Percentiles rank a stretch among this genome's conserved stretches.
Conservation (phyloP, 23 tunicate genomes). For the Styela clava region DNA sequence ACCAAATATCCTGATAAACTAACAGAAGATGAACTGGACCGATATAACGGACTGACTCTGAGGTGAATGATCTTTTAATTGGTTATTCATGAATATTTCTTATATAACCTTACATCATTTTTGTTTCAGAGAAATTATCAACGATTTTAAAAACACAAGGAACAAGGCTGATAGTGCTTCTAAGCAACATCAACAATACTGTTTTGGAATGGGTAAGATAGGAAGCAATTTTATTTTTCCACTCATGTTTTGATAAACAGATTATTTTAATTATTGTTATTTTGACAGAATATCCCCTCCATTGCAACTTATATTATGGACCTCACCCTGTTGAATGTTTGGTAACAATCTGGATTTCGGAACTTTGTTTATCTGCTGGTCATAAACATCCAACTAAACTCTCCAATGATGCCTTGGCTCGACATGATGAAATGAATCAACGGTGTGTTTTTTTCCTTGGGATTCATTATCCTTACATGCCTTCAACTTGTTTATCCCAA, state of each 20-base stretch:
- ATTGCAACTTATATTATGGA: constrained; percentile 19
- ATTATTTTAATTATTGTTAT: not conserved
- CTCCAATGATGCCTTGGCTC: not conserved
- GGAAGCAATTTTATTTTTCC: not conserved
- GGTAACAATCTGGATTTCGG: constrained; percentile 27
- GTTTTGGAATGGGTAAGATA: constrained; percentile 30
- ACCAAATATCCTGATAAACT: constrained; percentile 9
- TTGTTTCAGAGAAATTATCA: constrained; percentile 2
- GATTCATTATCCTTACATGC: too few species aligned
- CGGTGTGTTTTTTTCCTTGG: not conserved
- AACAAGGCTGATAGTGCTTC: not conserved
- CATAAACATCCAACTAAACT: constrained; percentile 10
- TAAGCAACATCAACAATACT: not conserved
- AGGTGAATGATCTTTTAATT: constrained; percentile 1
- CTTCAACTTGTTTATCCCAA: not conserved
- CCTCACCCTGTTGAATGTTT: constrained; percentile 25
- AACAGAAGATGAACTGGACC: not conserved
- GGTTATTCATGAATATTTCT: not conserved
- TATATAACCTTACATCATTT: not conserved
- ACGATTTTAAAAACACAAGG: not conserved
- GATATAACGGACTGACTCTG: not conserved
- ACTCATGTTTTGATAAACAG: not conserved
- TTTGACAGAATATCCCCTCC: constrained; percentile 20
- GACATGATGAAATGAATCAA: not conserved
- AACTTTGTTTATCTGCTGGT: constrained; percentile 16